Conservation (phyloP, 2,797 vertebrate species). For the Carapus acus region DNA sequence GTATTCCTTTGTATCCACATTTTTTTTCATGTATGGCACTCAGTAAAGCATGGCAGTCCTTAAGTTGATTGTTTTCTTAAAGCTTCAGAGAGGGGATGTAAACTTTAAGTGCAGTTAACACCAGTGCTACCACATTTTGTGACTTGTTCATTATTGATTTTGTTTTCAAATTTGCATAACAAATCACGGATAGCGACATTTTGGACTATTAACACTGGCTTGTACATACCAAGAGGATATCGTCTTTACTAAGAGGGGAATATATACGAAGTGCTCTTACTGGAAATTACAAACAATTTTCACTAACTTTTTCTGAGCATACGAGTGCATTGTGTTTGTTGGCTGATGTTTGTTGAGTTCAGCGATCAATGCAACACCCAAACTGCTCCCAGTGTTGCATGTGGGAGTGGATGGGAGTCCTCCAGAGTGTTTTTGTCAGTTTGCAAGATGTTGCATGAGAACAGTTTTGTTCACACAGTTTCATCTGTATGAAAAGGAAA, state of each 20-base stretch:
- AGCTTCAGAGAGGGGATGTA: too few species aligned
- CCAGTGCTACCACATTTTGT: too few species aligned
- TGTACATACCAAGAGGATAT: not conserved
- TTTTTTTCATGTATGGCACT: too few species aligned
- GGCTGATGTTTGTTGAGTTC: conserved; percentile 14
- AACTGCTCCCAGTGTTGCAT: conserved; percentile 42
- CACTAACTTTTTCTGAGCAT: too few species aligned
- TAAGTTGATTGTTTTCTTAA: too few species aligned
- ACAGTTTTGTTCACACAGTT: conserved; percentile 48
- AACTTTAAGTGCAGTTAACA: too few species aligned
- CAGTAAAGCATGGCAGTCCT: too few species aligned
- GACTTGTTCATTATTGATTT: too few species aligned
- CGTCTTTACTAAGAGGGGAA: not conserved
- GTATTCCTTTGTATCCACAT: too few species aligned
- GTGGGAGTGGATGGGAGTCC: conserved; percentile 42
- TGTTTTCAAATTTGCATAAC: too few species aligned
- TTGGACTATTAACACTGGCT: not conserved
- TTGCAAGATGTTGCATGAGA: conserved; percentile 68
- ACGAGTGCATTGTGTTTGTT: too few species aligned
- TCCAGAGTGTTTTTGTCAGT: conserved; percentile 52
- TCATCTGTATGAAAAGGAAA: conserved; percentile 39
- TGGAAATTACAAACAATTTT: not conserved
- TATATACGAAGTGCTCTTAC: not conserved
- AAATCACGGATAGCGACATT: too few species aligned
- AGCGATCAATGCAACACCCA: conserved; percentile 35